Evolutionary conservation across 2,888 invertebrate genomes (phyloP), one percentile per base, ranked within the genome.

Genomic region (Andricus quercusramuli): DNA sequence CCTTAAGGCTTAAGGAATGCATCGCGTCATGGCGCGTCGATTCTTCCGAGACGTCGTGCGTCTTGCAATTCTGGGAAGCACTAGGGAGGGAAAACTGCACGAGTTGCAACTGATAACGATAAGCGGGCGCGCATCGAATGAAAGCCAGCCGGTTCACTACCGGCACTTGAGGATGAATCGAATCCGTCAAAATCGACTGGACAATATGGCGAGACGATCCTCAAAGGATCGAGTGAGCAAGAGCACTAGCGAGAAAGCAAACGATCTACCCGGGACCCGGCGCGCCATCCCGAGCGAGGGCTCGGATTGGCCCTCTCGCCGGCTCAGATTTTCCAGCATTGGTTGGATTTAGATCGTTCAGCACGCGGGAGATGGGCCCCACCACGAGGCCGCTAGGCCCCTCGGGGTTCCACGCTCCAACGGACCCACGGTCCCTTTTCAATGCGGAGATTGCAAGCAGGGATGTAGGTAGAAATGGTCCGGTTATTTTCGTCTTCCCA

Each of bases 181-280:
- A 56, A 56, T 74, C 32, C 74, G 74, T 32, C 20, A 74, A 74
- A 74, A 74, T 74, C n/a, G 56, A 13, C 51, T 74, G 32, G 22
- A 29, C 74, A 74, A 56, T 74, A 74, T 74, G 29, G 67, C 41
- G 17, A 47, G 3, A 25, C 51, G 51, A 56, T 56, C 51, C 56
- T 56, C n/a, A 13, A 74, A 74, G 74, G 74, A 74, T 74, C 56
- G 74, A 74, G 74, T 56, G 56, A 74, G 74, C 56, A n/a, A 74
- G 74, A 74, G 74, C 51, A 74, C 51, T 56, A 74, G 56, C 74
- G 56, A 29, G 56, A 74, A 56, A 32, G 51, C 56, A 56, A 74
- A 74, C 29, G 56, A 74, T 74, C 32, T 74, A 51, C 74, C 29
- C 56, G 47, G 20, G 56, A 74, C 29, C 70, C 37, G 74, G 51